These are phyloP conservation scores for Folsomia candida DNA, from an alignment of 2,888 invertebrate species.

Conservation along the genomic window DNA sequence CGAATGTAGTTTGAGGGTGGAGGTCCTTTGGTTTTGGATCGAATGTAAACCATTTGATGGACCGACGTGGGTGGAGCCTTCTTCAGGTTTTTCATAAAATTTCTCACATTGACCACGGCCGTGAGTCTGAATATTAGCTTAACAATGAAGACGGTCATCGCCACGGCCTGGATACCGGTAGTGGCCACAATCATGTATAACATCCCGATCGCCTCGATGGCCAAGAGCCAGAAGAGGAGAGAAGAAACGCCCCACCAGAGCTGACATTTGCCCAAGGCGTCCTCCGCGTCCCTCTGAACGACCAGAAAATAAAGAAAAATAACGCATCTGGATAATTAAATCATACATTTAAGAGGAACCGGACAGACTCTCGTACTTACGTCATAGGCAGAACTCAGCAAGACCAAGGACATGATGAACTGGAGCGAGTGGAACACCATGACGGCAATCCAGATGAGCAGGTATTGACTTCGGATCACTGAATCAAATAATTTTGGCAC, in stretches of 20 bases:
- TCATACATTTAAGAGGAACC: background rate
- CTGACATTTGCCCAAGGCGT: slow-evolving; percentile 44
- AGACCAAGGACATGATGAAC: slow-evolving; percentile 38
- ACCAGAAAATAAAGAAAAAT: background rate
- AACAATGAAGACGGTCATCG: slow-evolving; percentile 41
- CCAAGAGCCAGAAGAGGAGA: slow-evolving; percentile 39
- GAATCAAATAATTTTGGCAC: background rate
- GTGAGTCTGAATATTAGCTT: slow-evolving; percentile 43
- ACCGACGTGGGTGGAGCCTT: slow-evolving; percentile 45
- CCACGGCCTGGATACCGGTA: slow-evolving; percentile 43
- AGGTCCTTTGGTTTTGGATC: slow-evolving; percentile 43
- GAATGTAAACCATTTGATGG: slow-evolving; percentile 42
- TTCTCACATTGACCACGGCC: slow-evolving; percentile 38
- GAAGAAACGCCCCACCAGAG: slow-evolving; percentile 44
- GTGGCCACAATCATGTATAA: slow-evolving; percentile 30
- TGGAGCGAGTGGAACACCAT: slow-evolving; percentile 43
- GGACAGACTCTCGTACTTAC: slow-evolving; percentile 15
- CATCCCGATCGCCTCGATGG: slow-evolving; percentile 35
- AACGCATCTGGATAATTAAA: background rate
- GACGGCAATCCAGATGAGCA: slow-evolving; percentile 39
- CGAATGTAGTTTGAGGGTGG: slow-evolving; percentile 46
- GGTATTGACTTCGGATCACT: slow-evolving; percentile 39
- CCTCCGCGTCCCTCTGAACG: slow-evolving; percentile 39
- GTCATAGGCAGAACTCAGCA: slow-evolving; percentile 41
- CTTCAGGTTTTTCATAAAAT: slow-evolving; percentile 44